Evolutionary conservation across 2,888 invertebrate species (phyloP), one percentile per base, ranked within the genome.

Genomic region (Leucophora obtusa): DNA sequence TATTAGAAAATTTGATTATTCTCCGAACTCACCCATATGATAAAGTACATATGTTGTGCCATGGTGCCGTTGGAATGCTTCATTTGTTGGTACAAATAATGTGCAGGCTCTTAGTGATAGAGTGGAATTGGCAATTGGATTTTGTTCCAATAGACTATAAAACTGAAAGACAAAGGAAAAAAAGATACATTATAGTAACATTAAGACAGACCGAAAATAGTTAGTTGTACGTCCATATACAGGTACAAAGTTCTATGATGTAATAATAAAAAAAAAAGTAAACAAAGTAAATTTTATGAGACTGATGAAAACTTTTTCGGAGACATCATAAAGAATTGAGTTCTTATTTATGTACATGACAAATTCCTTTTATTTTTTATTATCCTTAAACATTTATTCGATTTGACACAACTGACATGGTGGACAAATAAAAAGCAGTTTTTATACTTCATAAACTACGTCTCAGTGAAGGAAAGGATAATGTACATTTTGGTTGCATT

Each of bases 31-130:
- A 96, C 96, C 93, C 91, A 96, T 95, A 88, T 96, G 96, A 87
- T 96, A 96, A 18, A 95, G 92, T 18, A 96, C 94, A 80, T 88
- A 85, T 35, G 88, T 93, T 79, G 92, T 92, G 1, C 92, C 93
- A 81, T 91, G 92, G 90, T 93, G 93, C 81, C 93, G 92, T 91
- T 95, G 95, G 91, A 97, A 96, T 76, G 97, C 97, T 84, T 93
- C 93, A 91, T 97, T 96, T 82, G 95, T 96, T 10, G 97, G 97
- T 70, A 96, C 97, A 87, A 97, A 97, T 77, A 97, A 91, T n/a
- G 97, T 97, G 87, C 95, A 93, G 87, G 94, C 93, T 82, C 96
- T 93, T 88, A 93, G 93, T 85, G 93, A 92, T 59, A 97, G 91
- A 17, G 94, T 94, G 58, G 93, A 92, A 87, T 95, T 96, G 51